phyloP scores from a whole-genome alignment of 2,797 vertebrate species.

The Tachyglossus aculeatus region DNA sequence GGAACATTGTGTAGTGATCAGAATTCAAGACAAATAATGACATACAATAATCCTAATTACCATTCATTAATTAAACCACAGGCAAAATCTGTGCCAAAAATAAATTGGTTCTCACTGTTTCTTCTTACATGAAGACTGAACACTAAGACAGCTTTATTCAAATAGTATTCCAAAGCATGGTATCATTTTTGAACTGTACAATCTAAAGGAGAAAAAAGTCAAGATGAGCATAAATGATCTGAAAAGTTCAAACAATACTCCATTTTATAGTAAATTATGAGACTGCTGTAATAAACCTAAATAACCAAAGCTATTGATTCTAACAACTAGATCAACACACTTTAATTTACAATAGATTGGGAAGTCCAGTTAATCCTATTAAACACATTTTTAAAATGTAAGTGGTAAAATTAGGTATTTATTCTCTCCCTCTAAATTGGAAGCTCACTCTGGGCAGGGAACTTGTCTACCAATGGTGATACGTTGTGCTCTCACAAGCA shows the following conservation, averaged over 20 bases:
- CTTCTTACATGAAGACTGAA: conserved; percentile 46
- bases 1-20: conserved; percentile 57
- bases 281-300: conserved; percentile 34
- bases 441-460: too few species aligned
- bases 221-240: conserved; percentile 30
- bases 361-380: conserved; percentile 16
- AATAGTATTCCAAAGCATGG: conserved; percentile 17
- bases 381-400: neutral
- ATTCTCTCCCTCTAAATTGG: too few species aligned
- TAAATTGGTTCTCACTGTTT: conserved; percentile 56
- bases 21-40: conserved; percentile 61
- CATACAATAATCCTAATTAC: conserved; percentile 63
- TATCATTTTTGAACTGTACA: conserved; percentile 2
- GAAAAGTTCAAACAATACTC: conserved; percentile 17
- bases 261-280: conserved; percentile 13
- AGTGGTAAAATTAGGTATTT: conserved; percentile 25
- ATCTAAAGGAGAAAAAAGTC: conserved; percentile 35
- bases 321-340: too few species aligned
- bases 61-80: conserved; percentile 64
- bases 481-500: too few species aligned
- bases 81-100: conserved; percentile 51
- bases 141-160: conserved; percentile 34
- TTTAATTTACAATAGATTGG: conserved; percentile 30
- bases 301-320: conserved; percentile 22
- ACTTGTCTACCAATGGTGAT: too few species aligned